Conservation (phyloP, 2,797 vertebrate genomes). For the Avahi laniger region DNA sequence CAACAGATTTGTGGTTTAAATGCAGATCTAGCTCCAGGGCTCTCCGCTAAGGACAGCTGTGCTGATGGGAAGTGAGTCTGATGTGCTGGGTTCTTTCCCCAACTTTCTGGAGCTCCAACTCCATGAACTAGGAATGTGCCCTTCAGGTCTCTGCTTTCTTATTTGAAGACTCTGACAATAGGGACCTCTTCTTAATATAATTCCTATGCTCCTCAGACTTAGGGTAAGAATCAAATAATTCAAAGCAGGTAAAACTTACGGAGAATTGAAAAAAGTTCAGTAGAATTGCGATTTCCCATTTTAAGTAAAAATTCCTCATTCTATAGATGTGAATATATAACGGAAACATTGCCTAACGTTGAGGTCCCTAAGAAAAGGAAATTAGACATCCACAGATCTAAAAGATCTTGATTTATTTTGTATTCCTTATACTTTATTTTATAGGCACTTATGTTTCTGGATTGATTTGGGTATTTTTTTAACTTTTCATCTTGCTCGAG, state of each 20-base stretch:
- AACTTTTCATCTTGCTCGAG: neutral
- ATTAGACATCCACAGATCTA: no score
- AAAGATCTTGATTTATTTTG: neutral
- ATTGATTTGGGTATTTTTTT: neutral
- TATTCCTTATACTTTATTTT: neutral
- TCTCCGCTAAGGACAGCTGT: neutral
- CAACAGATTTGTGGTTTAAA: rapidly evolving
- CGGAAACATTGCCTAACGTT: rapidly evolving
- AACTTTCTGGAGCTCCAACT: no score
- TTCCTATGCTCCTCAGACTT: neutral
- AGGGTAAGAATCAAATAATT: neutral
- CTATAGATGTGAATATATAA: neutral
- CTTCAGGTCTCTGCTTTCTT: neutral
- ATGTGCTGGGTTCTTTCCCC: neutral
- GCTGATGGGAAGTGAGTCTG: neutral
- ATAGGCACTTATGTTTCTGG: neutral
- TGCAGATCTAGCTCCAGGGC: neutral
- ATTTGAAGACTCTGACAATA: neutral
- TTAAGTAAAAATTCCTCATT: neutral
- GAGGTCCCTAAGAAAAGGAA: neutral
- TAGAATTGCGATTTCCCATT: neutral
- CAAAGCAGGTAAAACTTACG: neutral
- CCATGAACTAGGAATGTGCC: rapidly evolving
- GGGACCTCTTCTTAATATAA: neutral
- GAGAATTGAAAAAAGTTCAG: neutral